phyloP scores from a whole-genome alignment of 2,888 invertebrate genomes.

The Nemotelus pantherinus region DNA sequence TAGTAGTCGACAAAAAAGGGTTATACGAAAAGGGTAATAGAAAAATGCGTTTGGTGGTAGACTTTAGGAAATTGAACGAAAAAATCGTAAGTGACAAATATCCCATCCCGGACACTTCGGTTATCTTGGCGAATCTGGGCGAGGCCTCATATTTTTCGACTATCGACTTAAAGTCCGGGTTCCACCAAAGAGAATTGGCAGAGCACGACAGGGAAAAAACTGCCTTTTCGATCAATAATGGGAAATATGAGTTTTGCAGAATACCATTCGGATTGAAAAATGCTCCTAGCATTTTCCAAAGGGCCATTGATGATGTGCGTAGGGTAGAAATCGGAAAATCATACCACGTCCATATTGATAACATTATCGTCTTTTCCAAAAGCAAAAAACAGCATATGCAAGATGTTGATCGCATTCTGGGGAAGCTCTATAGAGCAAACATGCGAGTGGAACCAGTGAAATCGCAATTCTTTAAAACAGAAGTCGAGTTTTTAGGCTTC shows the following conservation, averaged over 20 bases:
- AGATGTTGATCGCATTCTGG: not conserved
- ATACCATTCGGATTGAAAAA: not conserved
- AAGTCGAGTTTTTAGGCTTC: not conserved
- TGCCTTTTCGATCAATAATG: not conserved
- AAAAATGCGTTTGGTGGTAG: not conserved
- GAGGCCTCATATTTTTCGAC: too few species aligned
- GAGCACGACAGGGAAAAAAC: not conserved
- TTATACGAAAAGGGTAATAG: not conserved
- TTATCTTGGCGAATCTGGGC: too few species aligned
- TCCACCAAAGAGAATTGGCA: not conserved
- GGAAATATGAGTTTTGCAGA: not conserved
- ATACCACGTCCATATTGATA: constrained; percentile 1
- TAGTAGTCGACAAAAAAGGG: not conserved
- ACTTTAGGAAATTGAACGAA: not conserved
- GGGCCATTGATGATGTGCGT: not conserved
- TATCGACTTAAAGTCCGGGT: not conserved
- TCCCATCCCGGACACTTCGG: too few species aligned
- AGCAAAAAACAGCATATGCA: not conserved
- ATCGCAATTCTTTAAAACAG: not conserved
- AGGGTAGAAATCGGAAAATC: not conserved
- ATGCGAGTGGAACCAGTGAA: not conserved
- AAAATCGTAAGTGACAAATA: not conserved
- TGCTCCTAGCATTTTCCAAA: not conserved
- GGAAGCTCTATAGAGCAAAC: not conserved
- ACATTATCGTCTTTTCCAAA: not conserved